Evolutionary conservation across 2,113 vertebrate species (phyloP).

Genomic region (Kobus ellipsiprymnus): DNA sequence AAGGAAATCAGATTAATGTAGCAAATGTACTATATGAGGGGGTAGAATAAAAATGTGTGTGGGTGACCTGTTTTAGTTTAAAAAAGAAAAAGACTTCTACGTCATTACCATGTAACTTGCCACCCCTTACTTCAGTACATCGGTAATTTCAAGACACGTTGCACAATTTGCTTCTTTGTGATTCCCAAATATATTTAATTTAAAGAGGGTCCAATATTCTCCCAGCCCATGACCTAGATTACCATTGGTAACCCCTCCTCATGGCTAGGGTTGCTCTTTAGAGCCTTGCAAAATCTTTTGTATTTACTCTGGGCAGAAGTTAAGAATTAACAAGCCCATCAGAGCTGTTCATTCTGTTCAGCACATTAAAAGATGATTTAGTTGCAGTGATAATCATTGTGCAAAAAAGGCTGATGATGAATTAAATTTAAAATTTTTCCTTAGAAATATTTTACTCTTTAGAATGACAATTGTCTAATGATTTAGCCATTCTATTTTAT

Average conservation of each 20-base stretch:
- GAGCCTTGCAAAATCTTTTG: conserved; percentile 71
- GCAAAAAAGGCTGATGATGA: conserved; percentile 23
- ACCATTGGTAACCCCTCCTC: conserved; percentile 24
- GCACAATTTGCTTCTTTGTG: conserved; percentile 53
- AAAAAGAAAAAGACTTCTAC: not conserved
- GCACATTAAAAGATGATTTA: conserved; percentile 23
- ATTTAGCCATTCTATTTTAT: conserved; percentile 10
- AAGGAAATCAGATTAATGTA: conserved; percentile 23
- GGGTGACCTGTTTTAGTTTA: not conserved
- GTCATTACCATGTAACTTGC: conserved; percentile 33
- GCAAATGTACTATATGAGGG: not conserved
- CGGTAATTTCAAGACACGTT: conserved; percentile 47
- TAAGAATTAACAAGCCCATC: conserved; percentile 54
- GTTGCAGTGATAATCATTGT: conserved; percentile 5
- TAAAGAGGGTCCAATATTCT: conserved; percentile 37
- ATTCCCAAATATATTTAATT: conserved; percentile 64
- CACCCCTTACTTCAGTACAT: not conserved
- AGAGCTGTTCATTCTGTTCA: conserved; percentile 47
- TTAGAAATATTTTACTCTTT: conserved; percentile 34
- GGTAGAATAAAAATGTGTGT: not conserved
- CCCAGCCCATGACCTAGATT: conserved; percentile 38
- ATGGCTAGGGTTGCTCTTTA: conserved; percentile 32
- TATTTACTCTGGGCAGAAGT: conserved; percentile 52
- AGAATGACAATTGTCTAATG: not conserved
- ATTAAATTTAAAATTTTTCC: conserved; percentile 21